Conservation (phyloP, 2,888 invertebrate species). For the Epirrhoe tristata region DNA sequence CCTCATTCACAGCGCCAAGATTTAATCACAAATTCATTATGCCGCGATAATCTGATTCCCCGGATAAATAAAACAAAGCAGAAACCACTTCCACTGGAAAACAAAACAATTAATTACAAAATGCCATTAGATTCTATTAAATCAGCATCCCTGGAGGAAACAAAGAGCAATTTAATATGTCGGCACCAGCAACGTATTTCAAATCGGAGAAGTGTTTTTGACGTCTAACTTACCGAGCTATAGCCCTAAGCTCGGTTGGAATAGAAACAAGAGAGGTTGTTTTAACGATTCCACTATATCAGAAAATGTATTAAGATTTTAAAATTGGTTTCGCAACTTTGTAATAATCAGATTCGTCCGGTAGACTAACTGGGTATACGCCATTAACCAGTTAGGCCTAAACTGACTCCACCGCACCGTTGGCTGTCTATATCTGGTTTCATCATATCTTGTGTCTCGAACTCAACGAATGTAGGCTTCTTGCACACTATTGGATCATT, state of each 20-base stretch:
- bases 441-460: slow-evolving; percentile 29
- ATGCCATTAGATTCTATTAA: slow-evolving; percentile 43
- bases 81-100: slow-evolving; percentile 18
- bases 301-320: not conserved
- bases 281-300: slow-evolving; percentile 1
- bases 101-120: slow-evolving; percentile 40
- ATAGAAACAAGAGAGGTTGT: slow-evolving; percentile 5
- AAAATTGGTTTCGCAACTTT: slow-evolving; percentile 3
- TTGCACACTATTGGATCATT: not conserved
- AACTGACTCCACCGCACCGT: slow-evolving; percentile 13
- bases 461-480: slow-evolving; percentile 18
- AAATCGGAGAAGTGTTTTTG: slow-evolving; percentile 33
- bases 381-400: slow-evolving; percentile 31
- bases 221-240: slow-evolving; percentile 23
- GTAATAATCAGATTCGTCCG: slow-evolving; percentile 7
- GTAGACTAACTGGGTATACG: slow-evolving; percentile 20
- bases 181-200: slow-evolving; percentile 29
- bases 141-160: slow-evolving; percentile 38
- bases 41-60: slow-evolving; percentile 30
- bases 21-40: slow-evolving; percentile 29
- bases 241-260: slow-evolving; percentile 13
- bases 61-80: slow-evolving; percentile 37
- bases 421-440: slow-evolving; percentile 27
- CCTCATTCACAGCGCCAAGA: slow-evolving; percentile 19
- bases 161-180: slow-evolving; percentile 39